A percentile compares a stretch with the other conserved stretches of the same genome.
These are phyloP conservation scores for Euzophera pinguis DNA, from an alignment of 2,888 invertebrate genomes.

Conservation along the genomic window DNA sequence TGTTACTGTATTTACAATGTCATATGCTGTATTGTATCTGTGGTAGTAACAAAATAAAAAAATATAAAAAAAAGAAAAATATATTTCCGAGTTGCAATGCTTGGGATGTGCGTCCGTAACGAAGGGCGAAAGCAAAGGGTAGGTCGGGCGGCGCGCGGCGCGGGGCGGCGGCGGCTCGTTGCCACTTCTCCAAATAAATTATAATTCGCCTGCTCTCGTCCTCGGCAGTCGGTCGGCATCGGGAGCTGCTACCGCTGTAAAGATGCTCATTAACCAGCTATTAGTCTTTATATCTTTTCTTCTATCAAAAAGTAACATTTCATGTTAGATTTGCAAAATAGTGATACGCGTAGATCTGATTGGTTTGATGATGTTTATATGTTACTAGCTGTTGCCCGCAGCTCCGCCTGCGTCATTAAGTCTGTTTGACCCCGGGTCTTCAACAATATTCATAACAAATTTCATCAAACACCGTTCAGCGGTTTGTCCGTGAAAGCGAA, in stretches of 20 bases:
- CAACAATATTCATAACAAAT: no score
- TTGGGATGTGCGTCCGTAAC: constrained; percentile 60
- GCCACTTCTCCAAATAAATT: constrained; percentile 81
- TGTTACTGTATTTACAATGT: no score
- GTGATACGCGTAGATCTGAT: not conserved
- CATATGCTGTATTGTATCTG: no score
- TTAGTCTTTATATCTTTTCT: constrained; percentile 44
- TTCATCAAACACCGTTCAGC: no score
- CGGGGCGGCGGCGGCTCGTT: constrained; percentile 59
- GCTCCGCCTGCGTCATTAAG: no score
- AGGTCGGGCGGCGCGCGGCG: constrained; percentile 59
- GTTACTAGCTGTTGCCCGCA: no score
- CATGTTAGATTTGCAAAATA: not conserved
- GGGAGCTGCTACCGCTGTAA: constrained; percentile 55
- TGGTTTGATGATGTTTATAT: no score
- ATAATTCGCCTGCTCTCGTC: constrained; percentile 73
- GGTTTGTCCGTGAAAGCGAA: no score
- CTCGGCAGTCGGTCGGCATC: constrained; percentile 34
- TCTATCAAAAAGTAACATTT: not conserved
- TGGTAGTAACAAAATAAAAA: no score
- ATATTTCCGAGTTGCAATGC: constrained; percentile 51
- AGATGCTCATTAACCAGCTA: constrained; percentile 46
- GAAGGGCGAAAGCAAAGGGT: constrained; percentile 81
- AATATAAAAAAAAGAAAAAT: constrained; percentile 2
- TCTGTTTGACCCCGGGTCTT: no score